Evolutionary conservation across 2,113 vertebrate genomes (phyloP), one percentile per base, ranked within the genome.

Genomic region (Sander lucioperca): DNA sequence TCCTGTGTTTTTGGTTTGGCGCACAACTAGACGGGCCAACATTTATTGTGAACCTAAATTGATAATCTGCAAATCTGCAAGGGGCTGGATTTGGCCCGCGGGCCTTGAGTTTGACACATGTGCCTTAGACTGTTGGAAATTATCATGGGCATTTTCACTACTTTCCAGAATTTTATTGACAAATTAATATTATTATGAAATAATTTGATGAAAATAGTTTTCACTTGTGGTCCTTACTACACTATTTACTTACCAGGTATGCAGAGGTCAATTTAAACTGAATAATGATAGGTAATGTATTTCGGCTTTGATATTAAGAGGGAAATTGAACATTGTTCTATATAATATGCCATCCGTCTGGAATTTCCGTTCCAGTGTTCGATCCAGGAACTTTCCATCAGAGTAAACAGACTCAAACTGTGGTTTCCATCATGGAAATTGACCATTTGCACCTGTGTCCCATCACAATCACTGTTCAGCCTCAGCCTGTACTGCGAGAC

Each of bases 391-490:
- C 50, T 63, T 23, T 51, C 43, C n/a, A 65, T 71, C 72, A 79
- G 77, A 78, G 33, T 74, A 74, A 83, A 71, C 51, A 43, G 69
- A 78, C 23, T 72, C 70, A 74, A 76, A 84, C 73, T 70, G 53
- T 71, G 80, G 51, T 74, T 80, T 83, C 71, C 75, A 88, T 90
- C 81, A 87, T 88, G 64, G 82, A 88, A 85, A 92, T 83, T 48
- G 18, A 68, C 43, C 21, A 45, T 83, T 71, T 78, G 51, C 87
- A 90, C 73, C 88, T 86, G 86, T 76, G 77, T 84, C 72, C 54
- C 56, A 14, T 66, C 76, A 58, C 43, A 77, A 23, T 36, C 59
- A 23, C 8, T 71, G 59, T 76, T 67, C 53, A 70, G 27, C 27
- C 23, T 58, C 7, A 30, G 57, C 73, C 30, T 19, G 23, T 47